Evolutionary conservation across 2,888 invertebrate species (phyloP), one percentile per base, ranked within the genome.

Genomic region (Xestia ashworthii): DNA sequence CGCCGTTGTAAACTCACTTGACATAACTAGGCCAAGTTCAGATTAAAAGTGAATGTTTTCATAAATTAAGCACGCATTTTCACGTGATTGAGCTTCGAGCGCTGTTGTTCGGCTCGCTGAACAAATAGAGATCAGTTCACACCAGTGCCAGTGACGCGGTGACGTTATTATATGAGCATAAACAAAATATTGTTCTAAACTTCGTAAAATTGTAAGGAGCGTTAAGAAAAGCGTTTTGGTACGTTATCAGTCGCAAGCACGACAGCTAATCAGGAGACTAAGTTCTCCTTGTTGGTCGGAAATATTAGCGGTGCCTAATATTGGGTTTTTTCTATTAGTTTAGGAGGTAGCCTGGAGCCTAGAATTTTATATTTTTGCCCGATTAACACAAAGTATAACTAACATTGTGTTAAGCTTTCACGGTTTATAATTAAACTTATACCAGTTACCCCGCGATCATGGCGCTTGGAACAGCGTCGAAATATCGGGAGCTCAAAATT

Each of bases 21-120:
- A n/a, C 3, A 48, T 14, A 68, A 79, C 50, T 44, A 25, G 53
- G 46, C 19, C 74, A 71, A 80, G 71, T 71, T 83, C 78, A 72
- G 38, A 53, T 70, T 71, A 74, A 76, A 82, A 84, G 76, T 81
- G 75, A 74, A 81, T 66, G 71, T 78, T 85, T 85, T 60, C 50
- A 82, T 75, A 73, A 76, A 81, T 68, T 81, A 55, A 76, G 81
- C 75, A 81, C 82, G 85, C 83, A 79, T 84, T 83, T 86, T 86
- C 91, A 87, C 81, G 84, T 92, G 92, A 93, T 87, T 91, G 89
- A 79, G 83, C 90, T 86, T 90, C 80, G 64, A 89, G 64, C 80
- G 72, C 71, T 76, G 62, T 32, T 74, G 78, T 50, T 12, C 90
- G 85, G 90, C 78, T 90, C 89, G 81, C 76, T 89, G 90, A 85